Conservation (phyloP, 1,140 invertebrate genomes). For the Samia ricini region DNA sequence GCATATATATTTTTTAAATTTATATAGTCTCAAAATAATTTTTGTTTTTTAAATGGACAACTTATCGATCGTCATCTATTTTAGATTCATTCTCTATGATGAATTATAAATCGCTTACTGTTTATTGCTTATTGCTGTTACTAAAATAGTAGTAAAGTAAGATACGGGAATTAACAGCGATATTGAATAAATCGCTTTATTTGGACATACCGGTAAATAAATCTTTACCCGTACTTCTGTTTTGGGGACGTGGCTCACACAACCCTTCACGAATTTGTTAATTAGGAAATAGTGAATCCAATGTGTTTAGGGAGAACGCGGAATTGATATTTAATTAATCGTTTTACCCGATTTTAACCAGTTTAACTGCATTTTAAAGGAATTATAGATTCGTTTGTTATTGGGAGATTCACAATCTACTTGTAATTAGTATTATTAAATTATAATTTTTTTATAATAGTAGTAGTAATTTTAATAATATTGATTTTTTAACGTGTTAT, state of each 20-base stretch:
- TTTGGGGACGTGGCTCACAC: conserved; percentile 9
- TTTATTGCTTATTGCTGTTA: no score
- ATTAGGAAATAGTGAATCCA: conserved; percentile 72
- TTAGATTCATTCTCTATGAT: no score
- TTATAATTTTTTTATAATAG: no score
- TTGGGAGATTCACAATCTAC: no score
- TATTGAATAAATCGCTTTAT: conserved; percentile 9
- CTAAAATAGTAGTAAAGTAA: conserved; percentile 7
- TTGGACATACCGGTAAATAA: conserved; percentile 12
- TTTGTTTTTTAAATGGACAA: no score
- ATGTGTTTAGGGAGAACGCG: conserved; percentile 43
- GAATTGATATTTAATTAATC: conserved; percentile 37
- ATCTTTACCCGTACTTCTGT: background rate
- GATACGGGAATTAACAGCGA: conserved; percentile 1
- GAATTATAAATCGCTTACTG: background rate
- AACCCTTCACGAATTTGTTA: conserved; percentile 29
- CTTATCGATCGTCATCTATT: no score
- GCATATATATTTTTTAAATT: no score
- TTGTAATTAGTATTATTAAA: no score
- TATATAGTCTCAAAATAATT: no score
- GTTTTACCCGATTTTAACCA: conserved; percentile 23
- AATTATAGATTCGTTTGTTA: background rate
- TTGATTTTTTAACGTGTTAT: background rate
- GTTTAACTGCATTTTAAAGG: conserved; percentile 2
- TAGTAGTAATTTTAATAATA: background rate